Percentiles rank a stretch among this genome's conserved stretches.
These are phyloP conservation scores for Sciurus niger DNA, from an alignment of 2,113 vertebrate species.

Conservation along the genomic window DNA sequence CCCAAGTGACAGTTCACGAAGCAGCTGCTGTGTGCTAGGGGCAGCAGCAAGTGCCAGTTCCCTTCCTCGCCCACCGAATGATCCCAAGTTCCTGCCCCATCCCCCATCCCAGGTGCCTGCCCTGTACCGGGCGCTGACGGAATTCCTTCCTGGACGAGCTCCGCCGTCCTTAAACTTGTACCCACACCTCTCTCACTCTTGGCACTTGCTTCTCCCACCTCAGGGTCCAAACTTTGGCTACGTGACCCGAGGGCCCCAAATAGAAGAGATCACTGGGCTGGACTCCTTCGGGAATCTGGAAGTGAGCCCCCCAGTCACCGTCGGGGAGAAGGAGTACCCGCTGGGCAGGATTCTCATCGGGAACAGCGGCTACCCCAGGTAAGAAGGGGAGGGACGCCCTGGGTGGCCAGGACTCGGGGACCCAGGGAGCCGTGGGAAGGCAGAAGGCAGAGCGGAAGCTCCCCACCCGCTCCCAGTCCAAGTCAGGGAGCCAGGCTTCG, in stretches of 20 bases:
- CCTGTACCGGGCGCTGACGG: accelerated
- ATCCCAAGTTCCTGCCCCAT: accelerated
- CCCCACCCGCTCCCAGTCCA: not conserved
- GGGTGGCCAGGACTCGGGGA: not conserved
- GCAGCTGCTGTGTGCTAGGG: accelerated
- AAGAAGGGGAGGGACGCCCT: constrained; percentile 68
- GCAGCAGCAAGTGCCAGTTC: accelerated
- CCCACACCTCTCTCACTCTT: not conserved
- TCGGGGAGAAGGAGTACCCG: constrained; percentile 92
- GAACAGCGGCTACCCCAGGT: constrained; percentile 93
- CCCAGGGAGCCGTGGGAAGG: too few species aligned
- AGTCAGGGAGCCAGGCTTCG: accelerated
- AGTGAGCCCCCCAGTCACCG: constrained; percentile 95
- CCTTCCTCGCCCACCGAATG: accelerated
- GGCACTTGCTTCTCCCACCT: not conserved
- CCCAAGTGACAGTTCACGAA: accelerated
- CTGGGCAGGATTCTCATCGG: constrained; percentile 96
- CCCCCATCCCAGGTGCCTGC: not conserved
- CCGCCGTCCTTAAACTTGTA: accelerated
- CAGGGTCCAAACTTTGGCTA: constrained; percentile 97
- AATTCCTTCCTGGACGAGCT: not conserved
- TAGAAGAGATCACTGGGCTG: constrained; percentile 85
- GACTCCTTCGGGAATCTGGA: constrained; percentile 98
- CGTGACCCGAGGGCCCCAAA: constrained; percentile 87
- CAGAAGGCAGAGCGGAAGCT: not conserved